phyloP scores from a whole-genome alignment of 2,888 invertebrate species.

The Cataglyphis livida region DNA sequence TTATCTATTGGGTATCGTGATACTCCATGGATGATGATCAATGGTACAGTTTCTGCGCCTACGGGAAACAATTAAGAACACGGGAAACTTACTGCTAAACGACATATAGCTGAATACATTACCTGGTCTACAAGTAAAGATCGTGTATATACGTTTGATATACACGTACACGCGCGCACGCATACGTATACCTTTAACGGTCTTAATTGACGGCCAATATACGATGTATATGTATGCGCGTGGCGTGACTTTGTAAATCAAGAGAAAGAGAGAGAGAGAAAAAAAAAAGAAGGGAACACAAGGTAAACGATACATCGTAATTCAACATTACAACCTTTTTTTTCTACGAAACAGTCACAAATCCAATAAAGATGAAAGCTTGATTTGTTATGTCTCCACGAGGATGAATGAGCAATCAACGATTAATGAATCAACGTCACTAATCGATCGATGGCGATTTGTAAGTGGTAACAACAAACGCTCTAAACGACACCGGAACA shows the following conservation, averaged over 20 bases:
- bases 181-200: constrained; percentile 18
- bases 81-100: constrained; percentile 73
- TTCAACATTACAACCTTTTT: constrained; percentile 70
- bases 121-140: constrained; percentile 73
- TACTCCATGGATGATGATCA: constrained; percentile 65
- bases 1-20: constrained; percentile 51
- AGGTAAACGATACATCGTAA: constrained; percentile 52
- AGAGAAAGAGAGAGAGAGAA: constrained; percentile 50
- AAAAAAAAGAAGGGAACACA: constrained; percentile 56
- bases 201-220: neutral
- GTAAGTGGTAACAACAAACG: constrained; percentile 44
- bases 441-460: constrained; percentile 40
- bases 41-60: constrained; percentile 60
- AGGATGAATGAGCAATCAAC: constrained; percentile 52
- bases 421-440: constrained; percentile 41
- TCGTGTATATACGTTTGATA: constrained; percentile 49
- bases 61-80: constrained; percentile 60
- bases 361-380: constrained; percentile 69
- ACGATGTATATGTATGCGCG: constrained; percentile 34
- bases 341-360: constrained; percentile 71
- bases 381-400: constrained; percentile 43
- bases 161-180: constrained; percentile 22
- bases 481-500: constrained; percentile 39
- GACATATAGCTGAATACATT: constrained; percentile 80
- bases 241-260: constrained; percentile 18